Evolutionary conservation across 2,888 invertebrate species (phyloP).

Genomic region (Temnothorax rugatulus): DNA sequence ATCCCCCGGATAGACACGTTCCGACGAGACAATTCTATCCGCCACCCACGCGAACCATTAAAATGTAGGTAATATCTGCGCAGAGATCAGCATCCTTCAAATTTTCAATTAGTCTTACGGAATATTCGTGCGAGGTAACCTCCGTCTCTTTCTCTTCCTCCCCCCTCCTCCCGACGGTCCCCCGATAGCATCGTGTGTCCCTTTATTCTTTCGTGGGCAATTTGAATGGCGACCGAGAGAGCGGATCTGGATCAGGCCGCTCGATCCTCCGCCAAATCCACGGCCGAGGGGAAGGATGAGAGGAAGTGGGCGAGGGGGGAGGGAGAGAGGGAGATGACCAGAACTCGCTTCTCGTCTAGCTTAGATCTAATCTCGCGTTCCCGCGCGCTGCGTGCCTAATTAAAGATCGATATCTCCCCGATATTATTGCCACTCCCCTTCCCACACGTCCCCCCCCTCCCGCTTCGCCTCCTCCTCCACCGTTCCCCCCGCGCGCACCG

Average conservation of each 20-base stretch:
- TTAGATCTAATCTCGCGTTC: slow-evolving; percentile 84
- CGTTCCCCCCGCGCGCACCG: slow-evolving; percentile 35
- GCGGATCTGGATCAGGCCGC: slow-evolving; percentile 74
- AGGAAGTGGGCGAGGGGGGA: slow-evolving; percentile 47
- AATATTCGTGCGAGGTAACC: slow-evolving; percentile 28
- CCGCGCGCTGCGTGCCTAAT: slow-evolving; percentile 86
- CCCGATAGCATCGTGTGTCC: slow-evolving; percentile 24
- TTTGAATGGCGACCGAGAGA: slow-evolving; percentile 65
- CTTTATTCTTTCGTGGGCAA: slow-evolving; percentile 48
- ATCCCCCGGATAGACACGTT: slow-evolving; percentile 35
- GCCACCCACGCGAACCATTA: slow-evolving; percentile 40
- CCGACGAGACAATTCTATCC: slow-evolving; percentile 50
- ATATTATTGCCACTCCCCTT: slow-evolving; percentile 83
- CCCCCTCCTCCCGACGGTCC: background rate
- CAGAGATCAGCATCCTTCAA: slow-evolving; percentile 36
- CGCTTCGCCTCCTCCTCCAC: background rate
- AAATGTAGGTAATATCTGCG: slow-evolving; percentile 31
- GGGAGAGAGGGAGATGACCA: slow-evolving; percentile 74
- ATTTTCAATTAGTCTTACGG: slow-evolving; percentile 51
- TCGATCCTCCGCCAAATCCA: slow-evolving; percentile 10
- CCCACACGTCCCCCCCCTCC: slow-evolving; percentile 33
- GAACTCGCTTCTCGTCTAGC: slow-evolving; percentile 81
- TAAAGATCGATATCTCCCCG: slow-evolving; percentile 86
- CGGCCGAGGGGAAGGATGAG: slow-evolving; percentile 8
- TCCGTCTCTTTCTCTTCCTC: background rate